Percentiles rank a stretch among this genome's conserved stretches.
These are phyloP conservation scores for Apamea crenata DNA, from an alignment of 2,888 invertebrate species.

Conservation along the genomic window DNA sequence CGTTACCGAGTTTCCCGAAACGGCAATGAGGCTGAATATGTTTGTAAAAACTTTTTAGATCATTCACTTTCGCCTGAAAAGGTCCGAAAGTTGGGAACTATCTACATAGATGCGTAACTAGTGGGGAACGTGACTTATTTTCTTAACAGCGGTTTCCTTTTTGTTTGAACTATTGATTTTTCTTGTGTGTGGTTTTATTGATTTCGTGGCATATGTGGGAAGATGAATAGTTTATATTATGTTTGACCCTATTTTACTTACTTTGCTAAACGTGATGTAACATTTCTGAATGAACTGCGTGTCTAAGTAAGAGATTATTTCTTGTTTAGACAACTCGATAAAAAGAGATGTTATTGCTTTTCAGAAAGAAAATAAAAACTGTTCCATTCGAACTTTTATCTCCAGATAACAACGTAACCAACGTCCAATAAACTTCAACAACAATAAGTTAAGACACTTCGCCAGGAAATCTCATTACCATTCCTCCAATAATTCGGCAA, in stretches of 20 bases:
- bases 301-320: neutral
- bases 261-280: neutral
- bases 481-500: conserved; percentile 54
- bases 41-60: conserved; percentile 87
- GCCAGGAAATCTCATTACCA: conserved; percentile 50
- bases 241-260: neutral
- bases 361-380: neutral
- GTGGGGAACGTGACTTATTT: conserved; percentile 71
- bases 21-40: conserved; percentile 82
- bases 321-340: neutral
- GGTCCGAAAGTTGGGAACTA: conserved; percentile 70
- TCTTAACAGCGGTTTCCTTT: conserved; percentile 52
- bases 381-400: neutral
- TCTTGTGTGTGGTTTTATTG: conserved; percentile 37
- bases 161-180: conserved; percentile 50
- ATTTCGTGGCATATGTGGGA: conserved; percentile 12
- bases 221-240: neutral
- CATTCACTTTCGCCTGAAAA: conserved; percentile 86
- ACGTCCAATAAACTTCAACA: conserved; percentile 34
- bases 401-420: conserved; percentile 18
- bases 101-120: conserved; percentile 70
- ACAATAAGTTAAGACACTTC: conserved; percentile 37
- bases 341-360: neutral
- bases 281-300: neutral
- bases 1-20: conserved; percentile 86